Evolutionary conservation across 2,797 vertebrate species (phyloP), one percentile per base, ranked within the genome.

Genomic region (Gymnopithys bicolor): DNA sequence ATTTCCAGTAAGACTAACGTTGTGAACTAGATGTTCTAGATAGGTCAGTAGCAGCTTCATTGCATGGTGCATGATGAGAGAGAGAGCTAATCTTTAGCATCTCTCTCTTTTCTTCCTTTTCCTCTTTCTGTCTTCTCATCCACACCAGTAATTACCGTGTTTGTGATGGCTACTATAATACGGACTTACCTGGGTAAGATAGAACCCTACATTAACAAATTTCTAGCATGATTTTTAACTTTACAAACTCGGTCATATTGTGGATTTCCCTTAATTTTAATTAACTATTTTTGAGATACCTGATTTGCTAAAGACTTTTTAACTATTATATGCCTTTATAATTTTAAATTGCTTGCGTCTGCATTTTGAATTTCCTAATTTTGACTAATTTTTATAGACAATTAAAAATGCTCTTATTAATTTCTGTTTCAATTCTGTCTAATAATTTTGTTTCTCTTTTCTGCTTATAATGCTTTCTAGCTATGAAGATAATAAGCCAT

Each of bases 401-500:
- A 96, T 98, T 97, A 96, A 97, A 98, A 98, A 98, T 98, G 98
- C 98, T 97, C 97, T 97, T 98, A 98, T 96, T 98, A 97, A 97
- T 98, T 98, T 98, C 97, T 97, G 97, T 98, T 98, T 98, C 96
- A 98, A 97, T 98, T 98, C 99, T 98, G 98, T 98, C 98, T 99
- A 99, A 99, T 99, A 98, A 98, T 98, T 99, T 98, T 99, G 98
- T 99, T 99, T 99, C 98, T 99, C 98, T 99, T 98, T 99, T 99
- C 98, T 99, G 99, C 99, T 99, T 98, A 98, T 99, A 99, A 99
- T 98, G 99, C 99, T 99, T 98, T 99, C 99, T 99, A 99, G 99
- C 99, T 99, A 99, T 99, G 99, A 99, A 99, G 99, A 99, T 99
- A 99, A 99, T 99, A 99, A 99, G 99, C 99, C 98, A 98, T 99